These are phyloP conservation scores for Poeciliopsis presidionis DNA, from an alignment of 2,797 vertebrate species.

Conservation along the genomic window DNA sequence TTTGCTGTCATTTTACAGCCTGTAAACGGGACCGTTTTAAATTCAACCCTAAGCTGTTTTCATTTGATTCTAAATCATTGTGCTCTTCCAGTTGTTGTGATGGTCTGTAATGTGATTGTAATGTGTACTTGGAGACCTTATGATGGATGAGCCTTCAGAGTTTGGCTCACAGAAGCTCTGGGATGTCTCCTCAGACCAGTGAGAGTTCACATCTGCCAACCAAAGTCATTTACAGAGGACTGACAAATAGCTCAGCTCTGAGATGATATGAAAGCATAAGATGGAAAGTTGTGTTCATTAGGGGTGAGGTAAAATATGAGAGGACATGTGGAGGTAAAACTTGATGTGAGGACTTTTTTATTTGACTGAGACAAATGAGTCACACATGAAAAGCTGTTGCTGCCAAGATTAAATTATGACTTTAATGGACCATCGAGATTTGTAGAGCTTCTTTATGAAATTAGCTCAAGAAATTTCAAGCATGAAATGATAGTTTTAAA, in stretches of 20 bases:
- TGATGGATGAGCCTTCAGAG: constrained; percentile 74
- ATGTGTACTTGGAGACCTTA: constrained; percentile 71
- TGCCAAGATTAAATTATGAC: background rate
- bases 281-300: constrained; percentile 62
- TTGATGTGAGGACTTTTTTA: constrained; percentile 28
- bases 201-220: constrained; percentile 79
- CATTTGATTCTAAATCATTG: constrained; percentile 24
- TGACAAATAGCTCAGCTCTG: constrained; percentile 81
- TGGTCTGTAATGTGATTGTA: constrained; percentile 71
- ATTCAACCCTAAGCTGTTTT: constrained; percentile 21
- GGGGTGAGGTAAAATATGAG: constrained; percentile 26
- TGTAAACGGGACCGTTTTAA: constrained; percentile 26
- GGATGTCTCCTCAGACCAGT: constrained; percentile 79
- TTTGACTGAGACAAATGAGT: constrained; percentile 25
- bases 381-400: constrained; percentile 2
- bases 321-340: constrained; percentile 28
- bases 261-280: constrained; percentile 62
- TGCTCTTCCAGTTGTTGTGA: constrained; percentile 26
- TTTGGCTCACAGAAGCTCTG: constrained; percentile 69
- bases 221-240: constrained; percentile 79
- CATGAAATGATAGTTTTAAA: background rate
- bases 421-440: constrained; percentile 14
- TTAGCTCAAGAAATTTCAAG: background rate
- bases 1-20: constrained; percentile 39
- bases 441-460: constrained; percentile 2